Conservation (phyloP, 2,113 vertebrate species). For the Capreolus pygargus region DNA sequence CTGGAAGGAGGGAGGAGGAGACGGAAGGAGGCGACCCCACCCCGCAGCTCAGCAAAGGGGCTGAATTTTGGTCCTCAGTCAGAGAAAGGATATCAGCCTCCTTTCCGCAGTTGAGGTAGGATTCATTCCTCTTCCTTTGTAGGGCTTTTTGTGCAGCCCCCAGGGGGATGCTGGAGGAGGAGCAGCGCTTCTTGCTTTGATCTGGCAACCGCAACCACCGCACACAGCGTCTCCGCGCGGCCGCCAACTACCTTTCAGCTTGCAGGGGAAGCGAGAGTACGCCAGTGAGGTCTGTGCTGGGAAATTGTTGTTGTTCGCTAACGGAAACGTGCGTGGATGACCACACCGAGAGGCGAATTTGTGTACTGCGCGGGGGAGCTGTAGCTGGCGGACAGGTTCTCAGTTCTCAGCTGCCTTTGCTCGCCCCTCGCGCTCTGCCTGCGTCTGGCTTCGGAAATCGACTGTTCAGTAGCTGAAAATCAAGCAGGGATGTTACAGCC, state of each 20-base stretch:
- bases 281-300: background rate
- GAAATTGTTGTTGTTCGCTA: background rate
- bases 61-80: background rate
- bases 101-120: background rate
- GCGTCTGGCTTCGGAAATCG: background rate
- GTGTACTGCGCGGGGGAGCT: background rate
- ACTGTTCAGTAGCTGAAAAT: background rate
- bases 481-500: too few species aligned
- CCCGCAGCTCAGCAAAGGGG: too few species aligned
- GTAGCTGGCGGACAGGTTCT: background rate
- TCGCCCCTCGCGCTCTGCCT: accelerated
- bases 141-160: background rate
- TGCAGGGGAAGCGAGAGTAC: accelerated
- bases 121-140: accelerated
- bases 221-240: accelerated
- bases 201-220: background rate
- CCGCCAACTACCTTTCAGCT: background rate
- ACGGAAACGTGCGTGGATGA: background rate
- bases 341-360: background rate
- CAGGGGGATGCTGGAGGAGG: background rate
- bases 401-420: background rate
- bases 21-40: too few species aligned
- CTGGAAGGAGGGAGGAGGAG: background rate
- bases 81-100: background rate
- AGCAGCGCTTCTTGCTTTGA: background rate